Percentiles rank a stretch among this genome's conserved stretches.
Evolutionary conservation across 2,113 vertebrate species (phyloP).

Genomic region (Paraplagusia blochii): DNA sequence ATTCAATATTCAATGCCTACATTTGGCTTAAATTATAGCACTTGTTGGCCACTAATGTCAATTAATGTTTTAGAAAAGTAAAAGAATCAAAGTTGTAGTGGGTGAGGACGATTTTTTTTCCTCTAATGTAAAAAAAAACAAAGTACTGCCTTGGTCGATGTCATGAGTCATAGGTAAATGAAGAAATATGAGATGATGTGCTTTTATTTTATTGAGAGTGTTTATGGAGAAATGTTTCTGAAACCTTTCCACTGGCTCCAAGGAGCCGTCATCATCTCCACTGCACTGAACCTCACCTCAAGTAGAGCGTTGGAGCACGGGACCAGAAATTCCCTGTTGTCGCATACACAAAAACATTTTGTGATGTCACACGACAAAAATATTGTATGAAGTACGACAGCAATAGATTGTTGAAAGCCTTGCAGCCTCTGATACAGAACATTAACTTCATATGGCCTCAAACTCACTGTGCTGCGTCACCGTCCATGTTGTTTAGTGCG

Average conservation of each 20-base stretch:
- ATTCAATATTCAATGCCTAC: too few relatives aligned
- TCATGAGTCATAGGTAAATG: slow-evolving; percentile 45
- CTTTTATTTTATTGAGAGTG: slow-evolving; percentile 69
- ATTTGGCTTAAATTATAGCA: too few relatives aligned
- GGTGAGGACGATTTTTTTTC: too few relatives aligned
- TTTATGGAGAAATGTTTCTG: slow-evolving; percentile 70
- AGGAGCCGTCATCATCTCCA: slow-evolving; percentile 42
- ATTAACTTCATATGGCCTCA: slow-evolving; percentile 49
- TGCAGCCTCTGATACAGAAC: slow-evolving; percentile 40
- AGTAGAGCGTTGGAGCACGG: slow-evolving; percentile 31
- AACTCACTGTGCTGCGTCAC: slow-evolving; percentile 55
- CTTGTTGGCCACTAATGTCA: too few relatives aligned
- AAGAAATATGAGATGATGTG: slow-evolving; percentile 46
- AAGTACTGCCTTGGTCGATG: too few relatives aligned
- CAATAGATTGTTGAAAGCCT: slow-evolving; percentile 46
- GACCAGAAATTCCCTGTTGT: slow-evolving; percentile 56
- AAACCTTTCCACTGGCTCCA: slow-evolving; percentile 53
- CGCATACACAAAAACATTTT: slow-evolving; percentile 35
- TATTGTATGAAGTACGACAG: slow-evolving; percentile 17
- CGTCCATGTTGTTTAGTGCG: slow-evolving; percentile 32
- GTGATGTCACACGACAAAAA: slow-evolving; percentile 31
- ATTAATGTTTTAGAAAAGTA: too few relatives aligned
- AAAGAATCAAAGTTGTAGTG: too few relatives aligned
- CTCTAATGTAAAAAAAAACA: too few relatives aligned
- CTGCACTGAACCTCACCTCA: slow-evolving; percentile 30